Evolutionary conservation across 2,797 vertebrate species (phyloP).

Genomic region (Coccyzus lansbergi): DNA sequence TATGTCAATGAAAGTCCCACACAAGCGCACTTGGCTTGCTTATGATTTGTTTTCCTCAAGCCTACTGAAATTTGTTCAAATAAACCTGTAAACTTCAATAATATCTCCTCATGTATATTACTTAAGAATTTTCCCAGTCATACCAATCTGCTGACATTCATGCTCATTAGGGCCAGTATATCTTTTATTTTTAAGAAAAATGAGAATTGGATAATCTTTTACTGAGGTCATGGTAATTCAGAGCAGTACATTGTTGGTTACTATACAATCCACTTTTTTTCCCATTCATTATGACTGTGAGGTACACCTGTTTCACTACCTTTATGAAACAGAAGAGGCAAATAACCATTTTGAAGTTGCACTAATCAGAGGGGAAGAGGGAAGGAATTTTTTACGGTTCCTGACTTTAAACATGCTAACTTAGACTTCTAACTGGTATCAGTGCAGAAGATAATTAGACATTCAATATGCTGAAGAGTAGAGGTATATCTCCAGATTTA

Average conservation of each 20-base stretch:
- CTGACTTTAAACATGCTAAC: not conserved
- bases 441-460: not conserved
- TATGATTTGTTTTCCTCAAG: not conserved
- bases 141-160: not conserved
- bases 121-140: not conserved
- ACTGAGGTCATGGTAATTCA: not conserved
- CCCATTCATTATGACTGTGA: not conserved
- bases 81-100: not conserved
- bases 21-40: not conserved
- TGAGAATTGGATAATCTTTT: fast-evolving
- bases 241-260: not conserved
- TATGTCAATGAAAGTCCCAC: not conserved
- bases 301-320: not conserved
- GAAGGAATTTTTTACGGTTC: not conserved
- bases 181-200: not conserved
- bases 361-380: not conserved
- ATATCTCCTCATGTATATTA: not conserved
- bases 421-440: not conserved
- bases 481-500: not conserved
- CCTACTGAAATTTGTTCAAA: not conserved
- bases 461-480: not conserved
- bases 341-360: not conserved
- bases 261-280: not conserved
- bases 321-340: not conserved
- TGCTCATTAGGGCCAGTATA: not conserved